Percentiles rank a stretch among this genome's conserved stretches.
phyloP scores from a whole-genome alignment of 2,797 vertebrate genomes.

The Pygocentrus nattereri region DNA sequence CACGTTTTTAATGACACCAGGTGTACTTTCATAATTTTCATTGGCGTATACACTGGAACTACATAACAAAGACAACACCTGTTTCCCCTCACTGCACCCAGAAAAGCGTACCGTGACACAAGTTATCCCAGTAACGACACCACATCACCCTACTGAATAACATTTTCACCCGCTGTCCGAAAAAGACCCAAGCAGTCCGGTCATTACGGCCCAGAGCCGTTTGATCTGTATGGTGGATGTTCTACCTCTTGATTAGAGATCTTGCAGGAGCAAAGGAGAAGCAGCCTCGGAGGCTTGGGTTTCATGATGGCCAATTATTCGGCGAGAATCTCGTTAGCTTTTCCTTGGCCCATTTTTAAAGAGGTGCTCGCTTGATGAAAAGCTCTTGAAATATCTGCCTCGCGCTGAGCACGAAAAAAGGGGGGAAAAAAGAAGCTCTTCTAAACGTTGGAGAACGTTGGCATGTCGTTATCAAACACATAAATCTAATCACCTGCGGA shows the following conservation, averaged over 20 bases:
- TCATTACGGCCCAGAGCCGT: not conserved
- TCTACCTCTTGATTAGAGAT: conserved; percentile 23
- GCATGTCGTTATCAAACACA: conserved; percentile 47
- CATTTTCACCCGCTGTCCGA: not conserved
- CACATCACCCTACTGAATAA: not conserved
- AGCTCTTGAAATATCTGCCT: conserved; percentile 37
- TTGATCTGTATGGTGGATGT: conserved; percentile 27
- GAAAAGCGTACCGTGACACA: too few species aligned
- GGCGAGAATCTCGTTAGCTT: conserved; percentile 41
- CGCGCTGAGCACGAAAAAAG: conserved; percentile 5
- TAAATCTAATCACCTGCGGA: conserved; percentile 61
- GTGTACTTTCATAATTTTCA: too few species aligned
- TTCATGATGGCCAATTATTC: conserved; percentile 52
- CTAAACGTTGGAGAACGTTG: conserved; percentile 52
- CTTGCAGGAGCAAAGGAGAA: conserved; percentile 28
- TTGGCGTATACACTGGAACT: too few species aligned
- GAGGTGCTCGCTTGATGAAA: conserved; percentile 49
- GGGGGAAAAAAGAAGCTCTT: conserved; percentile 54
- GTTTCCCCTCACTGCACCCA: too few species aligned
- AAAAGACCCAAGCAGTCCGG: not conserved
- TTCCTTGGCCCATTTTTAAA: conserved; percentile 46
- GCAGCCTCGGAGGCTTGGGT: not conserved
- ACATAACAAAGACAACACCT: too few species aligned
- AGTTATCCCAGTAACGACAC: too few species aligned
- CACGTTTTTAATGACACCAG: too few species aligned